phyloP scores from a whole-genome alignment of 1,140 invertebrate species.

The Drosophila sucinea region DNA sequence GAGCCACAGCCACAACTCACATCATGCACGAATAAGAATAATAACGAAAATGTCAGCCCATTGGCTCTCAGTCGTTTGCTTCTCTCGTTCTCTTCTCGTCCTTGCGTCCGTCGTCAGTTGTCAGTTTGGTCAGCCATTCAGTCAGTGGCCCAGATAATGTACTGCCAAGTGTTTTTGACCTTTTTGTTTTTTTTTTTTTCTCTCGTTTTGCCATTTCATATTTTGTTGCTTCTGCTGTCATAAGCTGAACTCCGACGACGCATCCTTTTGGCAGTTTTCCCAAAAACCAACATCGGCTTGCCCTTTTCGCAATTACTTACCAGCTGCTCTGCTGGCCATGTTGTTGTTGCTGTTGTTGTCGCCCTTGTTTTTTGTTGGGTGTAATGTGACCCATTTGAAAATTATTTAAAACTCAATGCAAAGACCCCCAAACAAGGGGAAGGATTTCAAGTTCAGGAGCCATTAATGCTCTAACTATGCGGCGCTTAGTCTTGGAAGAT shows the following conservation, averaged over 20 bases:
- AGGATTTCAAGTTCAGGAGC: conserved; percentile 64
- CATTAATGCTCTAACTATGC: conserved; percentile 46
- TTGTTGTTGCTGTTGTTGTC: conserved; percentile 24
- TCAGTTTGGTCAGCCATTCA: conserved; percentile 42
- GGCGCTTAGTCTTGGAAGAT: conserved; percentile 5
- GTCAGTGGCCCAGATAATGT: conserved; percentile 78
- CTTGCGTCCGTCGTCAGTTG: conserved; percentile 54
- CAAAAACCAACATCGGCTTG: neutral
- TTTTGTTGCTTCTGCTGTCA: conserved; percentile 45
- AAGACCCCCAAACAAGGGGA: conserved; percentile 28
- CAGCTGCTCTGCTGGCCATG: conserved; percentile 24
- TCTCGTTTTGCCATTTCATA: conserved; percentile 54
- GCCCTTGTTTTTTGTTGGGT: conserved; percentile 22
- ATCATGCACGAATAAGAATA: conserved; percentile 64
- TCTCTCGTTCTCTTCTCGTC: conserved; percentile 28
- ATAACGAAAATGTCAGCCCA: conserved; percentile 76
- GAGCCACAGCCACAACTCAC: conserved; percentile 26
- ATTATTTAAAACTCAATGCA: conserved; percentile 69
- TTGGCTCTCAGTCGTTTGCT: conserved; percentile 33
- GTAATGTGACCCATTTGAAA: conserved; percentile 26
- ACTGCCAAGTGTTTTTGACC: conserved; percentile 80
- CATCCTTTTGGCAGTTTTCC: conserved; percentile 57
- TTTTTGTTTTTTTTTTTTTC: conserved; percentile 43
- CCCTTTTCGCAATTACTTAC: conserved; percentile 38
- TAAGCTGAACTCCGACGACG: conserved; percentile 25